Base-by-base conservation (phyloP, 1,140 invertebrate species). In the Portunus trituberculatus region DNA sequence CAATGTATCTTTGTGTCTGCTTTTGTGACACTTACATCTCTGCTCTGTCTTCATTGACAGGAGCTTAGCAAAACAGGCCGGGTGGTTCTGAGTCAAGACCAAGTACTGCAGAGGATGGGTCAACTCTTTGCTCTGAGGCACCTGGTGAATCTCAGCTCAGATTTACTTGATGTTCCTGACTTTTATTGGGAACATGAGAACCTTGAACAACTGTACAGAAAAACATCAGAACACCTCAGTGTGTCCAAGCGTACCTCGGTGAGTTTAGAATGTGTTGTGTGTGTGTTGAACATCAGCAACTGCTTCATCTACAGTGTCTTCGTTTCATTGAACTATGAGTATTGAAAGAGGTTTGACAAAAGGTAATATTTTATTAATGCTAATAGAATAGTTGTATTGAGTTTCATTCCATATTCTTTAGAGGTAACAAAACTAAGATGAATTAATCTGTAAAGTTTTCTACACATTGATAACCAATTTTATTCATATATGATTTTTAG, bases 151-250 rank as follows among this genome's bases (percentile, higher is more conserved):
- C 97, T 99, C 87, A 98, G 98, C 95, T 99, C 99, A 0, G 99
- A 99, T 97, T 97, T 99, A 10, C 97, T 99, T 82, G 99, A 99
- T 97, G 99, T 98, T 0, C 99, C 99, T 0, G 99, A 99, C 97
- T 99, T 99, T 97, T 99, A 99, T 97, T 99, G 99, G 99, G 99
- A 99, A 96, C 97, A 98, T 91, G 98, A 99, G 96, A 97, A 98
- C 76, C 97, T 99, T 7, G 99, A 99, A 97, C 97, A 96, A 0
- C 97, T 99, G 0, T 99, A 99, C 97, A 97, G 98, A 90, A 98
- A 98, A 96, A 98, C 98, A 0, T 98, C 98, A 95, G 97, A 97
- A 31, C 98, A 99, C 97, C 98, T 99, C 96, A 98, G 98, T 96
- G 98, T 99, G 91, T 97, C 98, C 0, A 98, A 98, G 96, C 97